Evolutionary conservation across 2,888 invertebrate species (phyloP).

Genomic region (Patella depressa): DNA sequence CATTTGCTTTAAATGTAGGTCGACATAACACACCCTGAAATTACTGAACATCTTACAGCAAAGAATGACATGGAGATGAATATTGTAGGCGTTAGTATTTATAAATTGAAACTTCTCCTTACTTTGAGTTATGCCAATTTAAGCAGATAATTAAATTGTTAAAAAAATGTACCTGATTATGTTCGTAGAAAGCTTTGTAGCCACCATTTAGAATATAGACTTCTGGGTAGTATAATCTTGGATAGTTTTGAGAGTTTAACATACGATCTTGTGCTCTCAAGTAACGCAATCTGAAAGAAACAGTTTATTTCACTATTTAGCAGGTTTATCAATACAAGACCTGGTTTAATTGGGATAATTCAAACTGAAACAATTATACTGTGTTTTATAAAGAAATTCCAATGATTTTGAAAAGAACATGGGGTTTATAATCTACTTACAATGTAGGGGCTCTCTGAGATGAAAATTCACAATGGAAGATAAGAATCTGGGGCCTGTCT

Average conservation of each 20-base stretch:
- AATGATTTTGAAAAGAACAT: neutral
- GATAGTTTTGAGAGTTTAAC: constrained; percentile 84
- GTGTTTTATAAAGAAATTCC: neutral
- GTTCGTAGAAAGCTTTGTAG: constrained; percentile 85
- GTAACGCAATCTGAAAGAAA: constrained; percentile 79
- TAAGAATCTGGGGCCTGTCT: constrained; percentile 79
- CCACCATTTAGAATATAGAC: constrained; percentile 91
- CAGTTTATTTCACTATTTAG: no score
- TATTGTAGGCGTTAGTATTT: neutral
- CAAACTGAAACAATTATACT: neutral
- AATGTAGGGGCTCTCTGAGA: constrained; percentile 84
- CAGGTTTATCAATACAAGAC: no score
- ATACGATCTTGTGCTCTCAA: constrained; percentile 86
- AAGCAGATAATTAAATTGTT: neutral
- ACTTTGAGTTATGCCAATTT: neutral
- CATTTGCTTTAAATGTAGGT: no score
- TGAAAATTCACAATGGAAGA: constrained; percentile 99
- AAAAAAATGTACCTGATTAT: constrained; percentile 69
- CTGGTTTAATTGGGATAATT: neutral
- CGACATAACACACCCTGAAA: no score
- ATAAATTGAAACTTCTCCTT: neutral
- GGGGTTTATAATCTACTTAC: constrained; percentile 76
- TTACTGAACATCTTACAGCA: no score
- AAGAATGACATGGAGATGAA: no score
- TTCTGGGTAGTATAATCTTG: constrained; percentile 88